Evolutionary conservation across 2,113 vertebrate genomes (phyloP).

Genomic region (Tyto alba): DNA sequence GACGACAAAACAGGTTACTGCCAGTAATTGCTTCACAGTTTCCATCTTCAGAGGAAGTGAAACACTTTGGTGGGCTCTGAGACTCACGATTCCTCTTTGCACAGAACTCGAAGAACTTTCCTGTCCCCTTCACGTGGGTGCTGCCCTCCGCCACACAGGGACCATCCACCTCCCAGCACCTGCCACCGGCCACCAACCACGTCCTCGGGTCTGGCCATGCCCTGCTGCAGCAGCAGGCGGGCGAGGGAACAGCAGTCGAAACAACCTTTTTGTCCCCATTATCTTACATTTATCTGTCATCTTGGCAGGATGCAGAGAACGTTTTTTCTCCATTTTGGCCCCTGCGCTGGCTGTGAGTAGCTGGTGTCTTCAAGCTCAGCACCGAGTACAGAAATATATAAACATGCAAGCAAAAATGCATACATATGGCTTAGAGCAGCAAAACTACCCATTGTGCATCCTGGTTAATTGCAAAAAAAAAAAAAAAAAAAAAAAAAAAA

Average conservation of each 20-base stretch:
- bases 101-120: conserved; percentile 4
- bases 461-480: neutral
- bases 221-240: neutral
- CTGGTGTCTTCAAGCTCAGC: neutral
- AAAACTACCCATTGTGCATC: neutral
- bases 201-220: neutral
- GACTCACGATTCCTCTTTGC: neutral
- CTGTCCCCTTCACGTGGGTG: neutral
- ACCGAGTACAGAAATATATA: neutral
- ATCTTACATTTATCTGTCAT: neutral
- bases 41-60: conserved; percentile 26
- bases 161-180: neutral
- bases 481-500: neutral
- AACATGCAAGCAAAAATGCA: neutral
- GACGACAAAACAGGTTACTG: neutral
- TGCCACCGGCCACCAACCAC: accelerated
- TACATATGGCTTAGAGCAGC: neutral
- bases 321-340: neutral
- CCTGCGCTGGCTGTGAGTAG: neutral
- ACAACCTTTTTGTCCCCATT: neutral
- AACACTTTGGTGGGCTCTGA: neutral
- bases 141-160: neutral
- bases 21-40: neutral
- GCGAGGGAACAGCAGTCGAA: accelerated
- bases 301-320: neutral